These are phyloP conservation scores for Schizopygopsis pylzovi DNA, from an alignment of 2,797 vertebrate species.

Conservation along the genomic window DNA sequence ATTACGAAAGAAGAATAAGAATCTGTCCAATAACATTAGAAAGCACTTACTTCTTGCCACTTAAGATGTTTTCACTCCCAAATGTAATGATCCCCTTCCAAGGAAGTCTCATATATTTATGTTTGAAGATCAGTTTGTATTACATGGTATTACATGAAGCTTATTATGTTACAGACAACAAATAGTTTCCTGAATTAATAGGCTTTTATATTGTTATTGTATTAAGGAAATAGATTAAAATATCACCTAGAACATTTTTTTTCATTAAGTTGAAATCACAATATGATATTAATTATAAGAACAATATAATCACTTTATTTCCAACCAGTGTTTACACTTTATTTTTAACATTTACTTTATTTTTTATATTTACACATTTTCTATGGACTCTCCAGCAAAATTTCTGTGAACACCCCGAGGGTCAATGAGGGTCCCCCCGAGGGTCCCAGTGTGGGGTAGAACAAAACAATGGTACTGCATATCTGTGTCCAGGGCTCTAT, in stretches of 20 bases:
- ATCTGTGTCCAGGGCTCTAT: not conserved
- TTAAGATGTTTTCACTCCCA: not conserved
- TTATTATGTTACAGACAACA: not conserved
- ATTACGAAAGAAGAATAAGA: not conserved
- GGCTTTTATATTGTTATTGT: not conserved
- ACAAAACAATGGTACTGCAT: not conserved
- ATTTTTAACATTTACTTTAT: not conserved
- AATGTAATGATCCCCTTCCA: not conserved
- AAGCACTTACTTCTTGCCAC: not conserved
- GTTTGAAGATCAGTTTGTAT: not conserved
- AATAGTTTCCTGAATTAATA: not conserved
- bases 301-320: not conserved
- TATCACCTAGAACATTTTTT: not conserved
- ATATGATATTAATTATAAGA: not conserved
- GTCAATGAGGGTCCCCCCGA: too few species aligned
- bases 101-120: not conserved
- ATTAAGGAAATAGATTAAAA: not conserved
- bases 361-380: not conserved
- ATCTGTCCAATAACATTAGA: not conserved
- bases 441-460: not conserved
- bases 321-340: not conserved
- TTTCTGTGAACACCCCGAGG: too few species aligned
- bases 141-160: not conserved
- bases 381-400: too few species aligned
- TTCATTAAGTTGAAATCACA: not conserved